Evolutionary conservation across 2,113 vertebrate genomes (phyloP), one percentile per base, ranked within the genome.

Genomic region (Gasterosteus nipponicus): DNA sequence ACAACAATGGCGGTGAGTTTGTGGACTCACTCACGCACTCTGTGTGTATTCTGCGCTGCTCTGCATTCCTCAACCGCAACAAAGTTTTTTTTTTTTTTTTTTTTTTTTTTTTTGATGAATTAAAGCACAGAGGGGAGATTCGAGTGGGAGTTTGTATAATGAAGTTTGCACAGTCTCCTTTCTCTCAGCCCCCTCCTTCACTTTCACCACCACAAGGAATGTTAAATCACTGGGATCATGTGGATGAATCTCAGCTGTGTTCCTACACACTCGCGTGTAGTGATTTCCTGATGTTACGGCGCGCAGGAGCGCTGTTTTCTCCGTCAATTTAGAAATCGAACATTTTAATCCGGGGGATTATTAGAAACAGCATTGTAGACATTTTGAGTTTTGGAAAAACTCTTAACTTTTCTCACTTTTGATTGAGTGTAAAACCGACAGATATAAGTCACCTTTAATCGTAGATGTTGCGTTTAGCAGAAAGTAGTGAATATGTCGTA

Each of bases 1-100:
- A 76, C 29, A 83, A 62, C 69, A 72, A 74, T 75, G 78, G 81
- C 22, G 93, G 94, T 95, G 91, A 94, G 94, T 92, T 70, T 68
- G 29, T 69, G 38, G n/a, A 51, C 84, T 85, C 72, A 72, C 78
- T 79, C 16, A 3, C 44, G 46, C 31, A 35, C 46, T 69, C 69
- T 35, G 4, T 71, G 33, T 53, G 31, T 64, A 0, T 70, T 76
- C 49, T 33, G 46, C 47, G 16, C 4, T 64, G 31, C 69, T 69
- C 5, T 58, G 62, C 15, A 51, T 59, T 66, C 29, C 70, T 59
- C 49, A 47, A 19, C 56, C 39, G 62, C 66, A 39, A 75, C 59
- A 75, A 18, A 11, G 49, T 54, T 47, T 53, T 74, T 78, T 15
- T 54, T 54, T 49, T 74, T 78, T 54, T 47, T 53, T 74, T 78